phyloP scores from a whole-genome alignment of 1,140 invertebrate species.

The Philotrypesis tridentata region DNA sequence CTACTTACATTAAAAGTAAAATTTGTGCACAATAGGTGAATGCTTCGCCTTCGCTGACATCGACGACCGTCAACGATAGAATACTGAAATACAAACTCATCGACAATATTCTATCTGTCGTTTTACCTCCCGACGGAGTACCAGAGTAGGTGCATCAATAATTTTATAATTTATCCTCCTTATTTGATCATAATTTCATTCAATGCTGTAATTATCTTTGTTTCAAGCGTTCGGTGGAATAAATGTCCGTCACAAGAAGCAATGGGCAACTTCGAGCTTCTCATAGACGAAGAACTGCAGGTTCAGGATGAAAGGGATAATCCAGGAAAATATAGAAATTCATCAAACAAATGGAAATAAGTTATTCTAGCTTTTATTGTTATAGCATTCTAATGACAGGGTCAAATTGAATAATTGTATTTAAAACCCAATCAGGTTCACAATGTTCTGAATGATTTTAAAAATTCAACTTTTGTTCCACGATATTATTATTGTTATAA shows the following conservation, averaged over 20 bases:
- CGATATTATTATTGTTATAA: too few relatives aligned
- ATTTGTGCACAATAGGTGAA: constrained; percentile 81
- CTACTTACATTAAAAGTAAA: background rate
- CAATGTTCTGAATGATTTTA: background rate
- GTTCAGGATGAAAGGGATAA: constrained; percentile 75
- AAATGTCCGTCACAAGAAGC: constrained; percentile 87
- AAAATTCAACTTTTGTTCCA: too few relatives aligned
- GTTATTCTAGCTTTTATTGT: background rate
- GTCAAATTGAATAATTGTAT: too few relatives aligned
- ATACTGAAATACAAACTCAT: constrained; percentile 97
- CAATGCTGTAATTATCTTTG: background rate
- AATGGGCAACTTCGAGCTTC: constrained; percentile 90
- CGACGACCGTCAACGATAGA: constrained; percentile 95
- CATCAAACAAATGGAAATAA: constrained; percentile 69
- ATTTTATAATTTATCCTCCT: background rate
- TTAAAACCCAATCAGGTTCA: background rate
- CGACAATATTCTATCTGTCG: constrained; percentile 94
- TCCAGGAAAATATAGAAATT: constrained; percentile 59
- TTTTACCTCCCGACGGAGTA: constrained; percentile 90
- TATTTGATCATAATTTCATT: background rate
- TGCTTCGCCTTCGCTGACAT: constrained; percentile 94
- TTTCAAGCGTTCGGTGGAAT: constrained; percentile 88
- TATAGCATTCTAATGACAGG: background rate
- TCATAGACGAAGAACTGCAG: constrained; percentile 89
- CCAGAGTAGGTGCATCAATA: constrained; percentile 81